Conservation (phyloP, 35 echinoderm and acorn worm genomes). For the Heliocidaris erythrogramma region DNA sequence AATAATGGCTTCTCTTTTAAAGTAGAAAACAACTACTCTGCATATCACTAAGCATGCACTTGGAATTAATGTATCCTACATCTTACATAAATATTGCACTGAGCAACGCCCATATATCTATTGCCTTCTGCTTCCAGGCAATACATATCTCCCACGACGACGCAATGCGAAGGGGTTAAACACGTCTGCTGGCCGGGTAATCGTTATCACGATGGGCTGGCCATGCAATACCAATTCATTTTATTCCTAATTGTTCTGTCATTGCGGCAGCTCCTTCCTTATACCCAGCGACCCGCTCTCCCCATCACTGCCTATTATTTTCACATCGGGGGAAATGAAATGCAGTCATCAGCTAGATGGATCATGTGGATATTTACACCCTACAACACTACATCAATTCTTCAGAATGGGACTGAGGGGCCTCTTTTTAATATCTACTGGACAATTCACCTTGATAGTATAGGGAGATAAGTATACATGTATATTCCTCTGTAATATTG, state of each 20-base stretch:
- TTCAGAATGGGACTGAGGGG: not conserved
- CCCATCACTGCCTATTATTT: not conserved
- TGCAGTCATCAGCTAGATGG: not conserved
- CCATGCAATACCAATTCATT: conserved; percentile 3
- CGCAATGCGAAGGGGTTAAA: not conserved
- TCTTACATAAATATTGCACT: too few relatives aligned
- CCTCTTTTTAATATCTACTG: not conserved
- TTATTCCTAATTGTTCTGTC: not conserved
- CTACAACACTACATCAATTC: not conserved
- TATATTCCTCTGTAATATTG: too few relatives aligned
- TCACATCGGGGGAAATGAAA: not conserved
- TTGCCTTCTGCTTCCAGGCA: not conserved
- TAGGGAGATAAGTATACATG: not conserved
- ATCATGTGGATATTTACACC: not conserved
- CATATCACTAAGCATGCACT: too few relatives aligned
- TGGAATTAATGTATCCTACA: too few relatives aligned
- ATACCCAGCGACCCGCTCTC: not conserved
- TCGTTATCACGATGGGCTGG: not conserved
- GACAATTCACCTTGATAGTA: not conserved
- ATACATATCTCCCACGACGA: not conserved
- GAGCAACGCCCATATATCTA: too few relatives aligned
- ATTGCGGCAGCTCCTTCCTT: not conserved
- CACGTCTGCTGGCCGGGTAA: not conserved
- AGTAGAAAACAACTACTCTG: too few relatives aligned
- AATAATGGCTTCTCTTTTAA: too few relatives aligned